phyloP scores from a whole-genome alignment of 30 jellyfish, hydroid and myxozoan genomes.

The Aurelia sp. region DNA sequence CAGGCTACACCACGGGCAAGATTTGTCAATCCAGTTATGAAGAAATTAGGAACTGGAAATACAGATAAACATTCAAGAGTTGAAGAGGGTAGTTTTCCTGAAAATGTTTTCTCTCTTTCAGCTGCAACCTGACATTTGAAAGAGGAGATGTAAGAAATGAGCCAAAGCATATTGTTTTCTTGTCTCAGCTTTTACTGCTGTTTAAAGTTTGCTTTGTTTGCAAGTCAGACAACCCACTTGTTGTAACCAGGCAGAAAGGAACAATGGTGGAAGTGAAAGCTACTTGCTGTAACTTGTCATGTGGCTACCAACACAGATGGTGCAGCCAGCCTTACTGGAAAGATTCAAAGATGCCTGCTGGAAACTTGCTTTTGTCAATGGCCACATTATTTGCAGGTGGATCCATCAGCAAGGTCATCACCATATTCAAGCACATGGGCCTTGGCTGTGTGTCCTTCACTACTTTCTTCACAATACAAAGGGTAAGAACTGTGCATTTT shows the following conservation, averaged over 20 bases:
- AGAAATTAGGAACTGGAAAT: too few species aligned
- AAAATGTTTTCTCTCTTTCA: not conserved
- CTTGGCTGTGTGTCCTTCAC: constrained; percentile 7
- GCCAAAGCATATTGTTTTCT: constrained; percentile 24
- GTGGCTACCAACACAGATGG: too few species aligned
- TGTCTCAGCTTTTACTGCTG: constrained; percentile 20
- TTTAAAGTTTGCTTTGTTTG: constrained; percentile 15
- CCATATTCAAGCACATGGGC: not conserved
- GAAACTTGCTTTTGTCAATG: constrained; percentile 19
- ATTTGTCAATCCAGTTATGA: too few species aligned
- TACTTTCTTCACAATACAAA: not conserved
- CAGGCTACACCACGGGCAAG: too few species aligned
- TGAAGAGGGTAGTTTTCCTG: too few species aligned
- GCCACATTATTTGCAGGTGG: constrained; percentile 24
- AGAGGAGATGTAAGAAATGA: constrained; percentile 12
- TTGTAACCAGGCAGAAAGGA: too few species aligned
- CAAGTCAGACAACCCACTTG: not conserved
- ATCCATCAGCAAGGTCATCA: not conserved
- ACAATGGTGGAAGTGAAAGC: too few species aligned
- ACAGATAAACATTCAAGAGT: too few species aligned
- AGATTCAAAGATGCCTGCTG: constrained; percentile 35
- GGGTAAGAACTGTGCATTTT: constrained; percentile 5
- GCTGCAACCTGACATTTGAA: not conserved
- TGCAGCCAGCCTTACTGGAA: too few species aligned
- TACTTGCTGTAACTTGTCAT: too few species aligned